A percentile compares a stretch with the other conserved stretches of the same genome.
Conservation (phyloP, 2,113 vertebrate species). For the Caretta caretta region DNA sequence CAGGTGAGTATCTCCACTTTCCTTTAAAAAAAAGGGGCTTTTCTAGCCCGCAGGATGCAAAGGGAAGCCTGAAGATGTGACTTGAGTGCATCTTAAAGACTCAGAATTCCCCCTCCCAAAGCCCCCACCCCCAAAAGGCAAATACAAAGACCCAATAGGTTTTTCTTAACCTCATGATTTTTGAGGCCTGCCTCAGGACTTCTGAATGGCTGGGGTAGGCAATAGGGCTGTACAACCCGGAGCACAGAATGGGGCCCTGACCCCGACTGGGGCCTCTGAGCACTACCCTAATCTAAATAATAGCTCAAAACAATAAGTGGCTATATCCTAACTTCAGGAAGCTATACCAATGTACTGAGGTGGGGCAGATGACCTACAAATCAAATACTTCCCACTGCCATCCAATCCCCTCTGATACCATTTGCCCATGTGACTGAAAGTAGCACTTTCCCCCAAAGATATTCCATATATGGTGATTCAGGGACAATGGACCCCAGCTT, state of each 20-base stretch:
- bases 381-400: background rate
- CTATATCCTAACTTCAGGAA: too few species aligned
- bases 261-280: background rate
- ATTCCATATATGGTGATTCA: background rate
- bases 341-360: background rate
- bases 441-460: background rate
- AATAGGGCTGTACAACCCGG: accelerated
- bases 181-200: background rate
- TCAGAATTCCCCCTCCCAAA: background rate
- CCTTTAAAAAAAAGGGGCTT: background rate
- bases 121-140: background rate
- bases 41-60: background rate
- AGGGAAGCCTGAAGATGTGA: background rate
- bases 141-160: background rate
- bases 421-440: background rate
- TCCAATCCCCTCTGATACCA: background rate
- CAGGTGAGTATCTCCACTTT: background rate
- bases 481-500: background rate
- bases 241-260: background rate
- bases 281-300: background rate
- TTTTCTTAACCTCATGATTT: background rate
- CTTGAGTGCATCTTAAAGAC: background rate
- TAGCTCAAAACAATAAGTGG: background rate
- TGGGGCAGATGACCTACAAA: too few species aligned
- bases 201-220: accelerated